Conservation (phyloP, 2,888 invertebrate species). For the Philereme vetulata region DNA sequence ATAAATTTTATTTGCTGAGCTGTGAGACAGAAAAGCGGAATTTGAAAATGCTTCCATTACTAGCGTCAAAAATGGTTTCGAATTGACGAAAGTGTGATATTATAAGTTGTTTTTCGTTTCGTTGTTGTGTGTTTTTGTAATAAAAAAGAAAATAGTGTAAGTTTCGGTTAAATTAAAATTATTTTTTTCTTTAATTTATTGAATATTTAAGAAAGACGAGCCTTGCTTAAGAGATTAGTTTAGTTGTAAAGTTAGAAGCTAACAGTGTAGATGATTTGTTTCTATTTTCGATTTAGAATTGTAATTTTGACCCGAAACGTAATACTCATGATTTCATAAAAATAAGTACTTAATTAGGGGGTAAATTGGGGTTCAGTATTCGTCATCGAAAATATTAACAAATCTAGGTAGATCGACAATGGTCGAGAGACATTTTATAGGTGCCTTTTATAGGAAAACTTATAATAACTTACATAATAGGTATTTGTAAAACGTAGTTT, state of each 20-base stretch:
- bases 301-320: slow-evolving; percentile 15
- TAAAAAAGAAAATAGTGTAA: slow-evolving; percentile 70
- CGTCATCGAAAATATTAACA: slow-evolving; percentile 64
- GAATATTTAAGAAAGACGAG: slow-evolving; percentile 81
- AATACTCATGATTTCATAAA: slow-evolving; percentile 22
- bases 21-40: slow-evolving; percentile 69
- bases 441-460: slow-evolving; percentile 78
- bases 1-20: slow-evolving; percentile 71
- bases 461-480: slow-evolving; percentile 66
- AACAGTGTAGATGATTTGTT: slow-evolving; percentile 57
- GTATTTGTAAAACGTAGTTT: slow-evolving; percentile 72
- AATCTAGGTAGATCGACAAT: slow-evolving; percentile 65
- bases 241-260: slow-evolving; percentile 74
- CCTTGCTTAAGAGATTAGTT: slow-evolving; percentile 81
- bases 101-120: slow-evolving; percentile 81
- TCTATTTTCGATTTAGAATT: slow-evolving; percentile 52
- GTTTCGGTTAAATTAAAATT: slow-evolving; percentile 66
- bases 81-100: slow-evolving; percentile 80
- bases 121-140: slow-evolving; percentile 81
- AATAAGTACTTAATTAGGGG: slow-evolving; percentile 37
- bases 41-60: slow-evolving; percentile 70
- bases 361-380: slow-evolving; percentile 34
- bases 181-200: slow-evolving; percentile 74
- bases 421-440: slow-evolving; percentile 78
- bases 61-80: slow-evolving; percentile 63